These are phyloP conservation scores for Lasaia peninsularis DNA, from an alignment of 1,140 invertebrate genomes.

Conservation along the genomic window DNA sequence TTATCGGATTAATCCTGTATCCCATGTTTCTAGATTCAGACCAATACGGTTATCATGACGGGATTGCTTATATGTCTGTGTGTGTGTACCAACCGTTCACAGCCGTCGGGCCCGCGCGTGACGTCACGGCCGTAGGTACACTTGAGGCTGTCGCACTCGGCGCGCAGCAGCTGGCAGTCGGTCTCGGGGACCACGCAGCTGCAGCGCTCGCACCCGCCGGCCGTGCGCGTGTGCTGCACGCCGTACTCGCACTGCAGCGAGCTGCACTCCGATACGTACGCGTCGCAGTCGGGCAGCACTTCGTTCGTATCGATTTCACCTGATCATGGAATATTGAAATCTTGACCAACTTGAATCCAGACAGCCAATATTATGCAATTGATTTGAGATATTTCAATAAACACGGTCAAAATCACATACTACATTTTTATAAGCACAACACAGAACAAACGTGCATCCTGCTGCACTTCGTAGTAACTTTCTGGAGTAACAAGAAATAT, in stretches of 20 bases:
- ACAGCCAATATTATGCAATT: too few relatives aligned
- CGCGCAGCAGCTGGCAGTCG: conserved; percentile 37
- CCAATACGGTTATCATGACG: too few relatives aligned
- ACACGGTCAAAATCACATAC: too few relatives aligned
- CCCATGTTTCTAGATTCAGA: too few relatives aligned
- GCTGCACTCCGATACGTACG: conserved; percentile 79
- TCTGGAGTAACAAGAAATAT: too few relatives aligned
- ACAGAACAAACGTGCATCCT: too few relatives aligned
- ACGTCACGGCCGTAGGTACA: conserved; percentile 89
- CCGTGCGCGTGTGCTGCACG: conserved; percentile 82
- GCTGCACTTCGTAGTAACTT: too few relatives aligned
- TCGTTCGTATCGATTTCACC: conserved; percentile 30
- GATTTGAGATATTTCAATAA: too few relatives aligned
- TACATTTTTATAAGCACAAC: too few relatives aligned
- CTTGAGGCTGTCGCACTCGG: conserved; percentile 78
- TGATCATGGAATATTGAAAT: background rate
- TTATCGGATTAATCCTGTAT: too few relatives aligned
- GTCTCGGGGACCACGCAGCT: conserved; percentile 75
- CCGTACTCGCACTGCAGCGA: conserved; percentile 86
- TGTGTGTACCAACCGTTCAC: conserved; percentile 77
- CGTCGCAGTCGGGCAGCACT: conserved; percentile 71
- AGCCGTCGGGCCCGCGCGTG: conserved; percentile 80
- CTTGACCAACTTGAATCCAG: too few relatives aligned
- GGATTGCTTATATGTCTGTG: conserved; percentile 48
- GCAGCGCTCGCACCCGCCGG: conserved; percentile 84